phyloP scores from a whole-genome alignment of 1,140 invertebrate genomes.

The Drosophila nigrodunni region DNA sequence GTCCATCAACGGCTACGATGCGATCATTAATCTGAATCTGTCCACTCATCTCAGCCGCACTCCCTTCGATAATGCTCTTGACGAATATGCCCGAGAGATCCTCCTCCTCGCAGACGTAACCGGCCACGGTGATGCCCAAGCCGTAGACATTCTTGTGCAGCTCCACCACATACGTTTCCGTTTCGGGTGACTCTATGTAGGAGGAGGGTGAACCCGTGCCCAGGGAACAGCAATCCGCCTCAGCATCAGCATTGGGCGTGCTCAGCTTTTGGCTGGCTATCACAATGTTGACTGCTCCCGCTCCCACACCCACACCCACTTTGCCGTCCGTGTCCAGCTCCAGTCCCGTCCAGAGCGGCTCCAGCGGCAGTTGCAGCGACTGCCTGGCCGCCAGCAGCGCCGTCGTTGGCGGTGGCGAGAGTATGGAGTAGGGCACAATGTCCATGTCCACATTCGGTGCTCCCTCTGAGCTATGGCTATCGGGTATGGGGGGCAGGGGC shows the following conservation, averaged over 20 bases:
- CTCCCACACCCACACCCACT: not conserved
- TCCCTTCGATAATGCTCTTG: conserved; percentile 96
- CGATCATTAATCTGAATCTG: conserved; percentile 96
- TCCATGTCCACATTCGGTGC: conserved; percentile 58
- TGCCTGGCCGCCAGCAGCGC: conserved; percentile 46
- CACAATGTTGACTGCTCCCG: conserved; percentile 43
- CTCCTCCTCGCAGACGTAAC: conserved; percentile 90
- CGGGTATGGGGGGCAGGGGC: conserved; percentile 77
- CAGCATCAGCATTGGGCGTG: conserved; percentile 46
- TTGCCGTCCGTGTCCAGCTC: not conserved
- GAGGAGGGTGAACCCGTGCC: conserved; percentile 63
- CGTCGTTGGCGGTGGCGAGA: conserved; percentile 69
- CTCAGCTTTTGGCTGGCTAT: conserved; percentile 69
- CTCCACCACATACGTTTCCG: conserved; percentile 87
- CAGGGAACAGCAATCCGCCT: conserved; percentile 47
- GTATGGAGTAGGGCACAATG: conserved; percentile 81
- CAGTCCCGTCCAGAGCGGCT: conserved; percentile 52
- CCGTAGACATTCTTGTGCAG: conserved; percentile 89
- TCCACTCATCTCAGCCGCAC: conserved; percentile 94
- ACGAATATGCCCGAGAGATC: conserved; percentile 97
- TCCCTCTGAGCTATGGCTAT: conserved; percentile 37
- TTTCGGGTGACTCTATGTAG: conserved; percentile 85
- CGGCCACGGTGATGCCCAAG: conserved; percentile 88
- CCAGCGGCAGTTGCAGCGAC: conserved; percentile 66
- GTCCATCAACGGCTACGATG: conserved; percentile 94